These are phyloP conservation scores for Micromussa lordhowensis DNA, from an alignment of 92 coral and sea anemone species.

Conservation along the genomic window DNA sequence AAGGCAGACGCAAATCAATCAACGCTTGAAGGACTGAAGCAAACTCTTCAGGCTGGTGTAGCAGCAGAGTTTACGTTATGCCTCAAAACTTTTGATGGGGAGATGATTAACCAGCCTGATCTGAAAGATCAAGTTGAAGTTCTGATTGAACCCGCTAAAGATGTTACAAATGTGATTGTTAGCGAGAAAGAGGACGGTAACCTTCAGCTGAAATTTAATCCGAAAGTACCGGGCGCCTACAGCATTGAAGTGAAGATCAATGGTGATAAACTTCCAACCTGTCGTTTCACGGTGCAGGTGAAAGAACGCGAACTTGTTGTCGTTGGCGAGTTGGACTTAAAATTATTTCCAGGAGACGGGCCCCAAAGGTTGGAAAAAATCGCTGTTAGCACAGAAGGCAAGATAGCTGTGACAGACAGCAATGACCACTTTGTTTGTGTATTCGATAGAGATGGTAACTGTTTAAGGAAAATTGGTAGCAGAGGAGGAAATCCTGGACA, in stretches of 20 bases:
- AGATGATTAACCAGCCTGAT: neutral
- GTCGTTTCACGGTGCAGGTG: neutral
- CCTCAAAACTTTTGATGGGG: neutral
- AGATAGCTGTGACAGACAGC: no score
- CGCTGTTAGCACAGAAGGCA: no score
- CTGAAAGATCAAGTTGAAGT: slow-evolving; percentile 4
- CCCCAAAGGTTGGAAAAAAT: no score
- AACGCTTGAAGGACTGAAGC: neutral
- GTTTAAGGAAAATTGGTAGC: no score
- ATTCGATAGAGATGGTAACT: no score
- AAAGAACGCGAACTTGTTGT: slow-evolving; percentile 12
- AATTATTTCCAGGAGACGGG: neutral
- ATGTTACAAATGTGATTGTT: neutral
- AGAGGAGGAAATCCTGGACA: no score
- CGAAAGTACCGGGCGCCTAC: slow-evolving; percentile 3
- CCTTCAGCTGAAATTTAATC: neutral
- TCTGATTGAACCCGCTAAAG: neutral
- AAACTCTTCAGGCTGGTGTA: slow-evolving; percentile 8
- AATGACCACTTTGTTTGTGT: no score
- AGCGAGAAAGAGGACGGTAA: neutral
- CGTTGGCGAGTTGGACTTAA: neutral
- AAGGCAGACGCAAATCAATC: neutral
- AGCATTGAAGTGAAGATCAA: neutral
- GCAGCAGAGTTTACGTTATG: neutral
- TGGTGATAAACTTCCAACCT: slow-evolving; percentile 2